Evolutionary conservation across 2,888 invertebrate species (phyloP), one percentile per base, ranked within the genome.

Genomic region (Iphiclides podalirius): DNA sequence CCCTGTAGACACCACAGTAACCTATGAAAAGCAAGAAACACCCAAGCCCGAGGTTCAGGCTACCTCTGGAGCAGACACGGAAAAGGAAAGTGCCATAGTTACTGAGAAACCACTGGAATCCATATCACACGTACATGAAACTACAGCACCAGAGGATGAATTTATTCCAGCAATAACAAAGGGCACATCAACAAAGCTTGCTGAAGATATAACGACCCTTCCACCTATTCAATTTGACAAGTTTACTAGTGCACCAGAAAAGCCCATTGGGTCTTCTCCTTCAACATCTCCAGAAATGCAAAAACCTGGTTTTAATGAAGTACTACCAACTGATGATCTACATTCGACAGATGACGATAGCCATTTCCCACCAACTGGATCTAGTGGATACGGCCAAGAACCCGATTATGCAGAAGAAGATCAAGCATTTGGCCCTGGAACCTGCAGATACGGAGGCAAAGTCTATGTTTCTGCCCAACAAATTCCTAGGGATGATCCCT

Each of bases 381-480:
- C 68, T 26, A 71, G 71, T 34, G 89, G 83, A 34, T 90, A 91
- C 54, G 80, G 90, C 33, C 72, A 73, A 57, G 90, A 90, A 56
- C 92, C 93, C 53, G 94, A 95, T 61, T 94, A 95, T 66, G 93
- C 92, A 55, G 93, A 94, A 61, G 95, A 95, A 66, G 94, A 95
- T 65, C 93, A 93, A 66, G 91, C 92, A 47, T 95, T 95, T 63
- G 96, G 96, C 23, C 96, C 96, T 11, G 96, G 96, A 60, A 97
- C 96, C 41, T 97, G 97, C 69, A 91, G 97, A 64, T 97, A 96
- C 66, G 96, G 96, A 50, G 96, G 97, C 64, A 96, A 96, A 84
- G 93, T 97, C 39, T 97, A 96, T 77, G 96, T 97, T 34, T 97
- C 97, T 1, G 97, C 97, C 1, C 97, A 97, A 83, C 97, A 98